Percentiles rank a stretch among this genome's conserved stretches.
These are phyloP conservation scores for Indicator maculatus DNA, from an alignment of 2,113 vertebrate genomes.

Conservation along the genomic window DNA sequence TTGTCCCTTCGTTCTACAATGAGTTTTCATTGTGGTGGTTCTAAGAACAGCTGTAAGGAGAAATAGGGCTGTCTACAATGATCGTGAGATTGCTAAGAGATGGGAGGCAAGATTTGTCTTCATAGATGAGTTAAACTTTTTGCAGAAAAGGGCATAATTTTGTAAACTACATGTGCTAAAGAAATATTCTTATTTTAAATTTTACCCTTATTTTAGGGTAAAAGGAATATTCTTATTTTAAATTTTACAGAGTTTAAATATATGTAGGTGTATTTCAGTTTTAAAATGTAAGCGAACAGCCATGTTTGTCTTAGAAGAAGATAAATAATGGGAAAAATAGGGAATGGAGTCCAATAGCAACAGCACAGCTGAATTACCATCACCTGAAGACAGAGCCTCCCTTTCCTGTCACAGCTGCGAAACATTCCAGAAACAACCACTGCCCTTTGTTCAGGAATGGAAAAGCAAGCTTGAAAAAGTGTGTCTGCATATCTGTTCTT, in stretches of 20 bases:
- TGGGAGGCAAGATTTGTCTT: background rate
- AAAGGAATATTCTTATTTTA: background rate
- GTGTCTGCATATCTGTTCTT: background rate
- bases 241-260: background rate
- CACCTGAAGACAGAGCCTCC: background rate
- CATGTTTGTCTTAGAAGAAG: background rate
- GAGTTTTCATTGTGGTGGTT: background rate
- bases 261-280: background rate
- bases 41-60: background rate
- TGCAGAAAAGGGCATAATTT: background rate
- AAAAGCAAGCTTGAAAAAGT: background rate
- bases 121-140: background rate
- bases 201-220: background rate
- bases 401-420: background rate
- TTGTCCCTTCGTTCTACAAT: background rate
- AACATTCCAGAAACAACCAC: background rate
- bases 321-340: background rate
- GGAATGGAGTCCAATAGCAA: background rate
- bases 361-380: background rate
- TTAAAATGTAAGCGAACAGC: background rate
- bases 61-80: background rate
- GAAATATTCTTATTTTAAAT: background rate
- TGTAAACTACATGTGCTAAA: background rate
- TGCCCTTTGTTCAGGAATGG: background rate
- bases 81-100: background rate